Conservation (phyloP, 2,888 invertebrate genomes). For the Eilema depressum region DNA sequence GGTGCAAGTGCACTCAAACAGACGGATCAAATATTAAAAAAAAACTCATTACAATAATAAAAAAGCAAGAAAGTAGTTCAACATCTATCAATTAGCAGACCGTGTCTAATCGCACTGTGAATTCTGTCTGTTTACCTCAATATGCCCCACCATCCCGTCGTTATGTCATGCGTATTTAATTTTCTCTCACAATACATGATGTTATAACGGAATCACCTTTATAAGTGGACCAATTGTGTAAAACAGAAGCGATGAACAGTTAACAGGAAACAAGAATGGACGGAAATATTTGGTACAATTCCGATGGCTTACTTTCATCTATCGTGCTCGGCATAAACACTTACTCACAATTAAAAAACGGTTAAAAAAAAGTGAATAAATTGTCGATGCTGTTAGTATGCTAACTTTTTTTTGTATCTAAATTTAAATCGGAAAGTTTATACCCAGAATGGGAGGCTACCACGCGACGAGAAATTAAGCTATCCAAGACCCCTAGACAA, state of each 20-base stretch:
- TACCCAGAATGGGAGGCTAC: neutral
- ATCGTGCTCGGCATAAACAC: neutral
- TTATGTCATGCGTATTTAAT: constrained; percentile 9
- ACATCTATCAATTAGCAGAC: constrained; percentile 8
- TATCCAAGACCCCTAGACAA: neutral
- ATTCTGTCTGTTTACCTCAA: constrained; percentile 6
- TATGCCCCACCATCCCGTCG: neutral
- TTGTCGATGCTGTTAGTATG: neutral
- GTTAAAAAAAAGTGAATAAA: neutral
- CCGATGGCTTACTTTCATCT: neutral
- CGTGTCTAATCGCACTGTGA: constrained; percentile 10
- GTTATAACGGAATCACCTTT: constrained; percentile 1
- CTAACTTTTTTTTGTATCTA: neutral
- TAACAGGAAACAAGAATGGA: constrained; percentile 1
- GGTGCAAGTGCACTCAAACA: neutral
- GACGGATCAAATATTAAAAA: neutral
- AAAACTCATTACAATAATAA: constrained; percentile 4
- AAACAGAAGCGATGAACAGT: constrained; percentile 3
- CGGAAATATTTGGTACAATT: neutral
- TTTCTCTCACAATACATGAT: neutral
- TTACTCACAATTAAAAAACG: neutral
- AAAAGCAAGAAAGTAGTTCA: constrained; percentile 7
- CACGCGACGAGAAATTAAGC: neutral
- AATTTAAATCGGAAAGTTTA: neutral
- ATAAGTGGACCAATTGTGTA: constrained; percentile 2